Evolutionary conservation across 2,888 invertebrate genomes (phyloP).

Genomic region (Venusia cambrica): DNA sequence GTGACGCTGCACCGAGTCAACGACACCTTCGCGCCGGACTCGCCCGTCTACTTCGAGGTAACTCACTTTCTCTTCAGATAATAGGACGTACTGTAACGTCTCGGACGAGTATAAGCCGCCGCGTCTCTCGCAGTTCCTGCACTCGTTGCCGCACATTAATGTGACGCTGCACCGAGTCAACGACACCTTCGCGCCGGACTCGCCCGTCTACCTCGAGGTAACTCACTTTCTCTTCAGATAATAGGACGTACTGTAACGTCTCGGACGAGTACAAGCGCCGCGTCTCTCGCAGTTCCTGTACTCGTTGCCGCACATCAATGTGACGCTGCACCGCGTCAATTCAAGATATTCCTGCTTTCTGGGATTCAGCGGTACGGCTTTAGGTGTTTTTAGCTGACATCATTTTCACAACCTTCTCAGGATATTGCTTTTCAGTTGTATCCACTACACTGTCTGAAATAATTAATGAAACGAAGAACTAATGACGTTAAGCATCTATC

Average conservation of each 20-base stretch:
- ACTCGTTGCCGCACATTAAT: constrained; percentile 95
- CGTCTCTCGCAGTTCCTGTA: constrained; percentile 4
- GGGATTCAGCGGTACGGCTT: too few relatives aligned
- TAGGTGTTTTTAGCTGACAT: too few relatives aligned
- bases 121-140: constrained; percentile 44
- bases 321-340: too few relatives aligned
- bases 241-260: neutral
- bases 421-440: too few relatives aligned
- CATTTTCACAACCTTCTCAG: too few relatives aligned
- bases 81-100: neutral
- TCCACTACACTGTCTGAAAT: too few relatives aligned
- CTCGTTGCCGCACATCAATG: too few relatives aligned
- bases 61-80: neutral
- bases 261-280: neutral
- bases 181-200: constrained; percentile 94
- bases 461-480: too few relatives aligned
- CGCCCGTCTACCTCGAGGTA: constrained; percentile 92
- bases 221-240: neutral
- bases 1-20: constrained; percentile 94
- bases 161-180: constrained; percentile 94
- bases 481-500: too few relatives aligned
- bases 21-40: constrained; percentile 94
- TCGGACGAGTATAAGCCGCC: neutral
- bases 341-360: too few relatives aligned
- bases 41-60: constrained; percentile 92